Evolutionary conservation across 2,113 vertebrate genomes (phyloP), one percentile per base, ranked within the genome.

Genomic region (Synodontis membranacea): DNA sequence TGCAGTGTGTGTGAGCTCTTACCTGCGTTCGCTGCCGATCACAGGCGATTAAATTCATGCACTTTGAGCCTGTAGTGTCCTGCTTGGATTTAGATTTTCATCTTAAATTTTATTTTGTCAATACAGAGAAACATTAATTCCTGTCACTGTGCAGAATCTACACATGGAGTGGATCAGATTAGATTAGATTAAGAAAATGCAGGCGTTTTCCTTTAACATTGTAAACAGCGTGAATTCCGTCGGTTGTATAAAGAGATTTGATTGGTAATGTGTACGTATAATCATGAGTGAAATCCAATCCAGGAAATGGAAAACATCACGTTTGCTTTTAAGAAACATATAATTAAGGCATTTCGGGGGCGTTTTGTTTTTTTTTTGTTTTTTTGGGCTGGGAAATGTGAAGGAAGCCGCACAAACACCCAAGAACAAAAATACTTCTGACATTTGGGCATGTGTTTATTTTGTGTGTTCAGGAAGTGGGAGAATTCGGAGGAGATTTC

Each of bases 401-500:
- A 78, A 78, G 75, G 48, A 54, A 52, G 2, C n/a, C 31, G 0
- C 46, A 79, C 5, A 79, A 52, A 78, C 75, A 31, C 6, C n/a
- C n/a, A 2, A 56, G 19, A 37, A 56, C 15, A 12, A 21, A 56
- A 80, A 37, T 25, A 56, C 31, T 37, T 14, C 46, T 37, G 60
- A 83, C 28, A 6, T 54, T 8, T 42, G 12, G 78, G 14, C 15
- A 23, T 72, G 19, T 48, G 31, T 62, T 46, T 58, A 28, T 76
- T 64, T 87, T 34, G 66, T 74, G 28, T 79, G 42, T 88, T 34
- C 85, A 99, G 98, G 46, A 96, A 97, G 0, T 98, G 97, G 96
- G 97, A 96, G 48, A 97, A 93, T 64, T 97, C 96, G 0, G 97
- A 97, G 37, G 97, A 97, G 90, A 97, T 97, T 84, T 92, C 93